Conservation (phyloP, 2,888 invertebrate species). For the Oxyteleia sp. region DNA sequence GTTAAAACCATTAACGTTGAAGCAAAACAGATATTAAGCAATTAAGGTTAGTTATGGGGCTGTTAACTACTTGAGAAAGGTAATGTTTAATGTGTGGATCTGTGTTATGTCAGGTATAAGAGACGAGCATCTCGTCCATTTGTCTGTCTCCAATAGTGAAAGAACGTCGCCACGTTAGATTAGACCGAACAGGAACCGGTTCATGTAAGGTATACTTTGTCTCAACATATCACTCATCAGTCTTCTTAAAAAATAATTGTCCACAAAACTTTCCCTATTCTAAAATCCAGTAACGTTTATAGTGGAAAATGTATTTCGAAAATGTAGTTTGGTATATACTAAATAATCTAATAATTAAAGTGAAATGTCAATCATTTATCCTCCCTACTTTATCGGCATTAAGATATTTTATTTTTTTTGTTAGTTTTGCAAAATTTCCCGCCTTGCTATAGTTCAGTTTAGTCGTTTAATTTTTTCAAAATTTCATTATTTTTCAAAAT, state of each 20-base stretch:
- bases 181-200: slow-evolving; percentile 51
- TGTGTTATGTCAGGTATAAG: slow-evolving; percentile 61
- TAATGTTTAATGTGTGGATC: slow-evolving; percentile 55
- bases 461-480: too few species aligned
- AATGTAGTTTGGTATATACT: too few species aligned
- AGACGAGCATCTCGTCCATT: slow-evolving; percentile 51
- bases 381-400: too few species aligned
- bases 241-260: slow-evolving; percentile 41
- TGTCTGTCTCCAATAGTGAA: slow-evolving; percentile 64
- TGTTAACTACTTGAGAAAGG: slow-evolving; percentile 51
- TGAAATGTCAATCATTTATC: too few species aligned
- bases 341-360: too few species aligned
- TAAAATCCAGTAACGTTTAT: too few species aligned
- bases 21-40: slow-evolving; percentile 63
- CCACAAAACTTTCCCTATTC: too few species aligned
- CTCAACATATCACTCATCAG: slow-evolving; percentile 40
- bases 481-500: too few species aligned
- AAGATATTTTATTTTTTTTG: too few species aligned
- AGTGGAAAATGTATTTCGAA: too few species aligned
- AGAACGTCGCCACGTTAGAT: slow-evolving; percentile 59
- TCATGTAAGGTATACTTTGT: slow-evolving; percentile 43
- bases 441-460: too few species aligned
- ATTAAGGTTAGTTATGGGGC: slow-evolving; percentile 62
- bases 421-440: too few species aligned
- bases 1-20: slow-evolving; percentile 35